Conservation (phyloP, 2,888 invertebrate genomes). For the Papilio demoleus region DNA sequence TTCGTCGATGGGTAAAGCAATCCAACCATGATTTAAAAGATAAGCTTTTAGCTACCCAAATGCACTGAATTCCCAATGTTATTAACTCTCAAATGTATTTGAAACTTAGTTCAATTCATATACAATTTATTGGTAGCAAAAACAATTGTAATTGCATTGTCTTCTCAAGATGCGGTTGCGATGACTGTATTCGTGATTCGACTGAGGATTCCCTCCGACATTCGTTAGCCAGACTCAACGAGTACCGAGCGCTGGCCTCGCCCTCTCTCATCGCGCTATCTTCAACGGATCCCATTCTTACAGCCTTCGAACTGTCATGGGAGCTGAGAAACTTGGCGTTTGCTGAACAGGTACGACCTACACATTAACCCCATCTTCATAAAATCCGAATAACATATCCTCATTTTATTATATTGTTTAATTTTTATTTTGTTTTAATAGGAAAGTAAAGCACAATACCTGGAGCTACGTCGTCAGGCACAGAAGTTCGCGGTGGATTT, state of each 20-base stretch:
- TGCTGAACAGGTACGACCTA: constrained; percentile 84
- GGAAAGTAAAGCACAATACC: constrained; percentile 96
- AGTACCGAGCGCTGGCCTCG: constrained; percentile 95
- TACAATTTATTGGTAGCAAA: too few species aligned
- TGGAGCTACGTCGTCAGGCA: constrained; percentile 91
- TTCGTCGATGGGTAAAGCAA: too few species aligned
- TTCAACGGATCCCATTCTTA: constrained; percentile 95
- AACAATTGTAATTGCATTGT: too few species aligned
- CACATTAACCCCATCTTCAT: neutral
- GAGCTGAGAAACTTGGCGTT: constrained; percentile 94
- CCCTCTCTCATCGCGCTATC: constrained; percentile 97
- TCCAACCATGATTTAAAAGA: too few species aligned
- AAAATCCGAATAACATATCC: too few species aligned
- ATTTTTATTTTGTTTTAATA: constrained; percentile 48
- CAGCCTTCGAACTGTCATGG: constrained; percentile 97
- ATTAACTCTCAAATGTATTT: too few species aligned
- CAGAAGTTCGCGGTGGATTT: constrained; percentile 96
- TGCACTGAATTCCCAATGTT: too few species aligned
- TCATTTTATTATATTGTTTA: neutral
- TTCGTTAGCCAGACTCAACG: constrained; percentile 95
- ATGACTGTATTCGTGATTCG: constrained; percentile 91
- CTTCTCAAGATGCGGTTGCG: constrained; percentile 93
- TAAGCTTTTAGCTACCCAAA: too few species aligned
- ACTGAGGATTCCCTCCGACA: constrained; percentile 90
- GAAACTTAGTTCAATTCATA: too few species aligned